These are phyloP conservation scores for Urophycis tenuis DNA, from an alignment of 2,797 vertebrate species.

Conservation along the genomic window DNA sequence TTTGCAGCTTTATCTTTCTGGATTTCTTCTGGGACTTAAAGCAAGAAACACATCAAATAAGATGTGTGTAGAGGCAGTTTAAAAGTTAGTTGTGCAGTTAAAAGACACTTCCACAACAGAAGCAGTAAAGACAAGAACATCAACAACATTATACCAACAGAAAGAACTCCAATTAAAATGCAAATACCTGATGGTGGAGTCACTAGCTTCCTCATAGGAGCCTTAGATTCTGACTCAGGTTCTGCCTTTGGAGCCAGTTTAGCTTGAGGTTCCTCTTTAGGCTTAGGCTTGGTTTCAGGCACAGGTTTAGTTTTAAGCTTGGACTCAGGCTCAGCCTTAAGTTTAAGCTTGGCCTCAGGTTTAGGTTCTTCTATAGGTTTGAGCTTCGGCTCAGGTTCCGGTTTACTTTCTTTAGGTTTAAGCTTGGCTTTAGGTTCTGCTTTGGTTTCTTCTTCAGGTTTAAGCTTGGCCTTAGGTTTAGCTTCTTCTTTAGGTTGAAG, in stretches of 20 bases:
- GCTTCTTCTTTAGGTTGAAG: conserved; percentile 35
- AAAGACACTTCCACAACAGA: conserved; percentile 52
- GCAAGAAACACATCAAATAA: conserved; percentile 57
- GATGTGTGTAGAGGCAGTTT: conserved; percentile 28
- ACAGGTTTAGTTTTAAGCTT: conserved; percentile 28
- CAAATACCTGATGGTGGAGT: conserved; percentile 75
- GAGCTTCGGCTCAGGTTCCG: conserved; percentile 37
- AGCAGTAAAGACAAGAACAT: conserved; percentile 44
- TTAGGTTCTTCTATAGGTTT: conserved; percentile 32
- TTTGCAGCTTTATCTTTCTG: conserved; percentile 72
- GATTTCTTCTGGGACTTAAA: conserved; percentile 76
- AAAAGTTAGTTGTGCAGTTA: conserved; percentile 32
- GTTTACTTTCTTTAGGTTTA: conserved; percentile 29
- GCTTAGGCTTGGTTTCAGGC: conserved; percentile 31
- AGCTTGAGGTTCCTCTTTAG: conserved; percentile 26
- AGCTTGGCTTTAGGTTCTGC: conserved; percentile 38
- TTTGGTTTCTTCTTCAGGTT: conserved; percentile 33
- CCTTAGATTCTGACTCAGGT: conserved; percentile 38
- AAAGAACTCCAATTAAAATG: conserved; percentile 31
- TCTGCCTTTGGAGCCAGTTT: conserved; percentile 25
- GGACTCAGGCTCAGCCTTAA: conserved; percentile 10
- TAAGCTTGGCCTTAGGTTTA: conserved; percentile 43
- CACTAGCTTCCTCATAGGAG: conserved; percentile 58
- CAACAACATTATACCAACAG: conserved; percentile 21
- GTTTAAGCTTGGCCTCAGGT: conserved; percentile 32